Conservation (phyloP, 2,797 vertebrate genomes). For the Chloroceryle amazona region DNA sequence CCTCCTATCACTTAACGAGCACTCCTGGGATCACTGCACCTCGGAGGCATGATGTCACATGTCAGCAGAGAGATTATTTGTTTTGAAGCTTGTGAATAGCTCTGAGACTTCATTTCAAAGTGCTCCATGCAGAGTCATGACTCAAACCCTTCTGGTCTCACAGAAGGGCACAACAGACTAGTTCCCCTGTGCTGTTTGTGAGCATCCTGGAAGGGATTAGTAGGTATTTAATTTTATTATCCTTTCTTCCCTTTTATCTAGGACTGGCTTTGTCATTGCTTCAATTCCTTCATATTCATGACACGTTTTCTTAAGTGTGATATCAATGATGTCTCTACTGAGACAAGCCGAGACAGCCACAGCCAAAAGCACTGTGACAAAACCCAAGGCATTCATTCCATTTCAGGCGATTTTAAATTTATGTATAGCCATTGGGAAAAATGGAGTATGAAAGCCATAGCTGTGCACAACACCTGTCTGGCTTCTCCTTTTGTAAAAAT, state of each 20-base stretch:
- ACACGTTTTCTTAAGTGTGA: neutral
- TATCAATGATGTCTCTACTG: neutral
- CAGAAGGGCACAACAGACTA: neutral
- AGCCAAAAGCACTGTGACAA: neutral
- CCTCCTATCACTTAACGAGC: neutral
- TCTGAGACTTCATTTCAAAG: conserved; percentile 39
- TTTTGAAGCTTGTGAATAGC: conserved; percentile 37
- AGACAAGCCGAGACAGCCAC: neutral
- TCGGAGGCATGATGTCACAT: conserved; percentile 22
- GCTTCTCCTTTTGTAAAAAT: neutral
- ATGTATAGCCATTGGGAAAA: neutral
- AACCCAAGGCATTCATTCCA: neutral
- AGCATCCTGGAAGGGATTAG: neutral
- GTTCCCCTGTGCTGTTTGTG: neutral
- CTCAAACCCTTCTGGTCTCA: conserved; percentile 36
- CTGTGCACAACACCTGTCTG: neutral
- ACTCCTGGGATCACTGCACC: conserved; percentile 29
- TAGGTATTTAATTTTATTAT: neutral
- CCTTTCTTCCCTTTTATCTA: neutral
- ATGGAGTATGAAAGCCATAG: neutral
- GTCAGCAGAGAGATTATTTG: conserved; percentile 35
- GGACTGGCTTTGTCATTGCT: neutral
- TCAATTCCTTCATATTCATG: neutral
- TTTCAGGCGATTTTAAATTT: neutral
- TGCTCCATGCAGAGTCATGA: neutral